Evolutionary conservation across 2,113 vertebrate species (phyloP).

Genomic region (Condylura cristata): DNA sequence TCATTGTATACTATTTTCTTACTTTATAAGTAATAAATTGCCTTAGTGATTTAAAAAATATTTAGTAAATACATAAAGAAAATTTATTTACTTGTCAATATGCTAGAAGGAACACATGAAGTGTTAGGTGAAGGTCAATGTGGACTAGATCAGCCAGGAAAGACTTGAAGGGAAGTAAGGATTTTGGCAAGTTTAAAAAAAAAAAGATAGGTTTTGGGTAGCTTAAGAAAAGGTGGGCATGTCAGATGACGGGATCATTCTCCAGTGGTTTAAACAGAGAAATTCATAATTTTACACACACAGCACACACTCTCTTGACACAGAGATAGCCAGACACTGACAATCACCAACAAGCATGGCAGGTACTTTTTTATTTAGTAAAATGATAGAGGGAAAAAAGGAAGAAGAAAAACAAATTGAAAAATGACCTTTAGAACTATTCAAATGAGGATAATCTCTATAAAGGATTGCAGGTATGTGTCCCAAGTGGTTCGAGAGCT

Average conservation of each 20-base stretch:
- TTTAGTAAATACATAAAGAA: not conserved
- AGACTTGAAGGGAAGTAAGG: not conserved
- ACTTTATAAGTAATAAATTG: not conserved
- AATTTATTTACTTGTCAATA: not conserved
- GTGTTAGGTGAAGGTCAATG: not conserved
- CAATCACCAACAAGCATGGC: not conserved
- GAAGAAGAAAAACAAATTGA: not conserved
- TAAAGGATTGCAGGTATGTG: not conserved
- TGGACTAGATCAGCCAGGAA: not conserved
- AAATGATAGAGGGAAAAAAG: not conserved
- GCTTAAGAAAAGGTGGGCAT: not conserved
- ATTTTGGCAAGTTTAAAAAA: not conserved
- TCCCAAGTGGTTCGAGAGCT: not conserved
- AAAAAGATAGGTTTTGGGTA: not conserved
- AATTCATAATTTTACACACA: not conserved
- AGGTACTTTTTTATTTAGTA: not conserved
- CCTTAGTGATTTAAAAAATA: not conserved
- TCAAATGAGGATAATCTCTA: not conserved
- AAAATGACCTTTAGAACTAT: not conserved
- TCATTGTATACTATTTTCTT: not conserved
- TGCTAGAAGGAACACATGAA: not conserved
- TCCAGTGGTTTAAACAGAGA: not conserved
- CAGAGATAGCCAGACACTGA: not conserved
- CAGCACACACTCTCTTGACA: not conserved
- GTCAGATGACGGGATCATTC: not conserved